Base-by-base conservation (phyloP, 92 coral and sea anemone genomes). In the Epizoanthus fatuus region DNA sequence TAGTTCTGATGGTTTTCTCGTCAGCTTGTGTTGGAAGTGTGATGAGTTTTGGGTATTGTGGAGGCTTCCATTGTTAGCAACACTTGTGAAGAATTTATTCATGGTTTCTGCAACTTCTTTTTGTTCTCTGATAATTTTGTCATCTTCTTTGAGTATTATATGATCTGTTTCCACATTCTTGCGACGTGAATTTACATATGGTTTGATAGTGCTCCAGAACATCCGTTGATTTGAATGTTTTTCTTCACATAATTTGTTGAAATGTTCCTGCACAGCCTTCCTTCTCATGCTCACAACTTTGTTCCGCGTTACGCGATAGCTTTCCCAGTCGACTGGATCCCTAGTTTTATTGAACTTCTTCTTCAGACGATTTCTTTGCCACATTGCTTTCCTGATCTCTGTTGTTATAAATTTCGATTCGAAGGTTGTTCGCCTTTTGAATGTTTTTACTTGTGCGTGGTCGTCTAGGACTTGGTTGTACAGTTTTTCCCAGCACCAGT, bases 201-300 rank as follows among this genome's bases (percentile, higher is more conserved):
- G 93, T 59, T 22, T 22, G 25, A 22, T 22, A 22, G 25, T 22
- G 25, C 25, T 22, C 25, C 25, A 22, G 25, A 22, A 22, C 25
- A 22, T 22, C 25, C 25, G 25, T 22, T 22, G 25, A 22, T 22
- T 22, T 22, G 25, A 22, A 22, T 22, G 25, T 22, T 22, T 22
- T 22, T 22, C 25, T 22, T 22, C 25, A 22, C 25, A 22, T 22
- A 22, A 22, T 22, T 22, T 22, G 25, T 22, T 22, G 25, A 22
- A 22, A 22, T 22, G 25, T 22, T 22, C 25, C 25, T 22, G 86
- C 40, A 75, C 83, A 16, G 95, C 87, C 51, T 63, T 72, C 73
- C 95, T 62, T 91, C 90, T 75, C 90, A 79, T 78, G 12, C 89
- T 74, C 5, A 84, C 88, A 2, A 88, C 92, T 69, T 81, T 88